Evolutionary conservation across 2,797 vertebrate species (phyloP).

Genomic region (Notolabrus celidotus): DNA sequence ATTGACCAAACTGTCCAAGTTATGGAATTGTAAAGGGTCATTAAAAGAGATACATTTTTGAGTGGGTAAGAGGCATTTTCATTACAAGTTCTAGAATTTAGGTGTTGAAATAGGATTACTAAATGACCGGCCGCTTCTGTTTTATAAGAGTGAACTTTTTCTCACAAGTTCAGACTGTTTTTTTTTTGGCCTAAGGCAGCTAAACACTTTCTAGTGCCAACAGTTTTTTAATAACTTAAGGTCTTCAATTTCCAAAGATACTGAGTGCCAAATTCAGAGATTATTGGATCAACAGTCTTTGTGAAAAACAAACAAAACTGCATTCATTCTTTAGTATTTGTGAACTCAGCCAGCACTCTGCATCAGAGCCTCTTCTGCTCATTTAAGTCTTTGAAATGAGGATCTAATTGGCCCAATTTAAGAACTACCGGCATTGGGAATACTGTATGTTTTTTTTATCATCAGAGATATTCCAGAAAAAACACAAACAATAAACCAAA

Average conservation of each 20-base stretch:
- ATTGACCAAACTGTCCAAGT: not conserved
- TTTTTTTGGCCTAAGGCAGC: constrained; percentile 15
- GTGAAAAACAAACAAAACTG: constrained; percentile 17
- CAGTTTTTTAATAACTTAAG: constrained; percentile 25
- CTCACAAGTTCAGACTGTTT: constrained; percentile 6
- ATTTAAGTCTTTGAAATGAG: constrained; percentile 1
- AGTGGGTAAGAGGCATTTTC: not conserved
- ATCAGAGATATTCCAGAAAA: not conserved
- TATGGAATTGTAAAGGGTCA: not conserved
- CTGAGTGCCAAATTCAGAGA: constrained; percentile 25
- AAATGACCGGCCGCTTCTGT: not conserved
- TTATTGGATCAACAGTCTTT: constrained; percentile 24
- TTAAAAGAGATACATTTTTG: too few relatives aligned
- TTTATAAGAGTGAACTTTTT: not conserved
- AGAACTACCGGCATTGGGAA: constrained; percentile 9
- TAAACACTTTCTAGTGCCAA: constrained; percentile 8
- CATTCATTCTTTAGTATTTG: not conserved
- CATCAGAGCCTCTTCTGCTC: not conserved
- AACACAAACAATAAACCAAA: not conserved
- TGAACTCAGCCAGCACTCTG: not conserved
- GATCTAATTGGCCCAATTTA: constrained; percentile 10
- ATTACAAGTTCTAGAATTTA: not conserved
- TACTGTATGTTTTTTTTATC: not conserved
- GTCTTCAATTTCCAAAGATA: constrained; percentile 22
- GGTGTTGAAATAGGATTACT: not conserved